Conservation (phyloP, 2,888 invertebrate genomes). For the Tanypteryx hageni region DNA sequence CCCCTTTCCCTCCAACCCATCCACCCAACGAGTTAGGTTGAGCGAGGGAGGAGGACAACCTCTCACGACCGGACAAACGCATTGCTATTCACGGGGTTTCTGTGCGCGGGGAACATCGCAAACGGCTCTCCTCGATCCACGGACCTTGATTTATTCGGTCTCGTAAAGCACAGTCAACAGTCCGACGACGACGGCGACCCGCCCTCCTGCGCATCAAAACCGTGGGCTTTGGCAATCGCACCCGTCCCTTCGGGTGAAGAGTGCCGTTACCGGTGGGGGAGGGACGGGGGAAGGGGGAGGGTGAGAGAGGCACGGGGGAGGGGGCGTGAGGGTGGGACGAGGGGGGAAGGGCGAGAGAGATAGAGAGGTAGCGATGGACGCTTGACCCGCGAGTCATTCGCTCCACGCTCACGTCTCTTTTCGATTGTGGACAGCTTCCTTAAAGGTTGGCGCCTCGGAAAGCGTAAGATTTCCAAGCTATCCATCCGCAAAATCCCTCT, state of each 20-base stretch:
- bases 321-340: neutral
- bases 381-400: slow-evolving; percentile 15
- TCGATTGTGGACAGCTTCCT: slow-evolving; percentile 32
- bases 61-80: slow-evolving; percentile 30
- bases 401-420: slow-evolving; percentile 9
- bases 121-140: slow-evolving; percentile 41
- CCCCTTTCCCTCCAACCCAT: neutral
- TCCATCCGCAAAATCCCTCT: slow-evolving; percentile 10
- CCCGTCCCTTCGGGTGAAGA: neutral
- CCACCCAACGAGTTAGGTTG: no score
- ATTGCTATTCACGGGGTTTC: slow-evolving; percentile 49
- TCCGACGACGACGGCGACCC: slow-evolving; percentile 32
- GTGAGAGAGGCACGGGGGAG: neutral
- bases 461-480: slow-evolving; percentile 9
- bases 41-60: neutral
- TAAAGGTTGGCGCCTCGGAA: slow-evolving; percentile 21
- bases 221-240: neutral
- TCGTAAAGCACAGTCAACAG: slow-evolving; percentile 51
- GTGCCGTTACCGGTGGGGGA: neutral
- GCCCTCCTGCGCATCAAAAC: slow-evolving; percentile 26
- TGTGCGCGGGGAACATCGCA: slow-evolving; percentile 26
- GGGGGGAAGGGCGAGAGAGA: neutral
- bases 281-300: neutral
- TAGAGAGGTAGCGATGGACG: neutral
- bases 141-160: slow-evolving; percentile 57